A percentile compares a stretch with the other conserved stretches of the same genome.
phyloP scores from a whole-genome alignment of 2,113 vertebrate species.

The Lepus europaeus region DNA sequence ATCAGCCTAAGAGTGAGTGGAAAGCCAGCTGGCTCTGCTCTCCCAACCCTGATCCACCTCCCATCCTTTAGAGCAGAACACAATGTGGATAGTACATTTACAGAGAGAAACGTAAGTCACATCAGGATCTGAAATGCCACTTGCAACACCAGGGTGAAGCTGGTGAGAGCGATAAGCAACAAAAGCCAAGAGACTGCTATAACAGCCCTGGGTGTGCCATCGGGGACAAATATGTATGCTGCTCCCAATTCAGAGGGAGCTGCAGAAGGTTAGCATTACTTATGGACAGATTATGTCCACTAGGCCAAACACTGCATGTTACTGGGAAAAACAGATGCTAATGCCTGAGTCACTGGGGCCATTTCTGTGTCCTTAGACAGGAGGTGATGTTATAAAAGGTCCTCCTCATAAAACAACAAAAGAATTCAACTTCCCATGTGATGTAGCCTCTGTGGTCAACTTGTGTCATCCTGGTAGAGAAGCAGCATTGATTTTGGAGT shows the following conservation, averaged over 20 bases:
- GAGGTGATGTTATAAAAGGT: neutral
- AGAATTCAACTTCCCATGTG: conserved; percentile 36
- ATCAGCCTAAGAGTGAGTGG: neutral
- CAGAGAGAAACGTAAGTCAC: neutral
- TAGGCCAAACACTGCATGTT: neutral
- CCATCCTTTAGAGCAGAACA: conserved; percentile 11
- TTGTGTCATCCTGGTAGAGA: neutral
- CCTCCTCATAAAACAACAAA: conserved; percentile 14
- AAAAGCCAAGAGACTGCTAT: neutral
- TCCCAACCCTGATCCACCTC: neutral
- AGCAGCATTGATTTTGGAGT: neutral
- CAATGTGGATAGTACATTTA: neutral
- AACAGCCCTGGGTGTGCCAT: neutral
- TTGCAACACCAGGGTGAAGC: neutral
- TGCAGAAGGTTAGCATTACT: neutral
- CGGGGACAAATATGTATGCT: neutral
- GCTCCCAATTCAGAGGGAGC: neutral
- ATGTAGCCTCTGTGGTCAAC: neutral
- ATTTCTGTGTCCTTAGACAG: neutral
- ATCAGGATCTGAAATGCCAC: neutral
- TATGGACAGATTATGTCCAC: neutral
- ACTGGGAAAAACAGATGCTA: neutral
- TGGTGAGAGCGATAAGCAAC: neutral
- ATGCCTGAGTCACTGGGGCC: too few relatives aligned
- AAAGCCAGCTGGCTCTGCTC: neutral